Base-by-base conservation (phyloP, 1,140 invertebrate genomes). In the Galleria mellonella region DNA sequence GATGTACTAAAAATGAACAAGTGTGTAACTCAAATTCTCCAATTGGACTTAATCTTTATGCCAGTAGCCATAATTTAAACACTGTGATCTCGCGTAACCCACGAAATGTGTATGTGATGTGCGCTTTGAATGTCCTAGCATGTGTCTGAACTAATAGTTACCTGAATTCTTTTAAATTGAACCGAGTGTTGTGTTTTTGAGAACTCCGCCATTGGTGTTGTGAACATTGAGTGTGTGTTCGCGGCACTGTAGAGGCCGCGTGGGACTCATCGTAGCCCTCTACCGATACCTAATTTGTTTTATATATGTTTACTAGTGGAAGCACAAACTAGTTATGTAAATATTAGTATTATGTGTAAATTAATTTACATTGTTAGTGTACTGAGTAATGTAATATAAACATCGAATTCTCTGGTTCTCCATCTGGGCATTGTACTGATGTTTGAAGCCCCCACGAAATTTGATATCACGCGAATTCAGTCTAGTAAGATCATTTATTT, bases 301-400 rank as follows among this genome's bases (percentile, higher is more conserved):
- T 64, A 51, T n/a, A n/a, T 66, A 70, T 62, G 55, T 74, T 62
- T 50, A 77, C 67, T 77, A 75, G 77, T 81, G 67, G 60, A 78
- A 72, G 78, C 81, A 85, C 81, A 83, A 83, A 85, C 70, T 84
- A 81, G 77, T 69, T 67, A 37, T 85, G 81, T 85, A 85, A 38
- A 85, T 85, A 85, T 71, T 85, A 85, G 78, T 63, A 50, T 72
- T 78, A 82, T 60, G 57, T 85, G 78, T 85, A 85, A 73, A 83
- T 73, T 82, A 67, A 60, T 52, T 61, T 65, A 70, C 33, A 23
- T 62, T 49, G 17, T 68, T 76, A 83, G 69, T 56, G 60, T 70
- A 62, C 60, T 68, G 61, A 72, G 66, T 66, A 62, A 59, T 77
- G 72, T 77, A 78, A 66, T 65, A 71, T 74, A 68, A 72, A 76